Conservation (phyloP, 2,888 invertebrate species). For the Spodoptera picta region DNA sequence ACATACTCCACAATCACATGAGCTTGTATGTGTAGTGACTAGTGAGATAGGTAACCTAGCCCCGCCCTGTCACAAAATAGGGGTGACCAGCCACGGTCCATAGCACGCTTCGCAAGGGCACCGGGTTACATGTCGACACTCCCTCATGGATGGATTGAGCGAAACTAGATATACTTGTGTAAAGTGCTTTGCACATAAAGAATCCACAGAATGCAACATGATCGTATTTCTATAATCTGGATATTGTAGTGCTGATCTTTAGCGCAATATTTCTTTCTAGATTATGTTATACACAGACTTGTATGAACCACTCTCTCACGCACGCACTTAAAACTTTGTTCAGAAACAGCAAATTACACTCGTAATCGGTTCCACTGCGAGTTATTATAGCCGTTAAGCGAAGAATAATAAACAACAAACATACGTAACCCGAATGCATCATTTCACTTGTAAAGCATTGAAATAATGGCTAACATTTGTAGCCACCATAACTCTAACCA, state of each 20-base stretch:
- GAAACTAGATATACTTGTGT: conserved; percentile 14
- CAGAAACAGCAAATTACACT: no score
- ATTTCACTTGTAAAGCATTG: conserved; percentile 31
- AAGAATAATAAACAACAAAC: conserved; percentile 19
- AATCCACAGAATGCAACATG: not conserved
- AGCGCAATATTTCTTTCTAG: no score
- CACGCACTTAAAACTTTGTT: no score
- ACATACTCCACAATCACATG: conserved; percentile 18
- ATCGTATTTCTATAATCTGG: conserved; percentile 5
- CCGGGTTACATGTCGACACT: conserved; percentile 19
- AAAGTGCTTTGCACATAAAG: conserved; percentile 3
- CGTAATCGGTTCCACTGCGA: not conserved
- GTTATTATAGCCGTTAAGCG: not conserved
- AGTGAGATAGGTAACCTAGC: not conserved
- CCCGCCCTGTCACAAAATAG: conserved; percentile 5
- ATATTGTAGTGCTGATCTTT: not conserved
- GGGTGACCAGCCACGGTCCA: conserved; percentile 8
- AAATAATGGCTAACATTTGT: conserved; percentile 45
- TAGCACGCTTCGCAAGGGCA: conserved; percentile 13
- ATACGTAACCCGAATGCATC: conserved; percentile 20
- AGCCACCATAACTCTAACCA: conserved; percentile 46
- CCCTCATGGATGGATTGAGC: conserved; percentile 16
- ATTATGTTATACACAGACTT: no score
- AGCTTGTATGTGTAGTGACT: not conserved
- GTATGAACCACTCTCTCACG: no score